Base-by-base conservation (phyloP, 30 jellyfish, hydroid and myxozoan species). In the Catostylus mosaicus region DNA sequence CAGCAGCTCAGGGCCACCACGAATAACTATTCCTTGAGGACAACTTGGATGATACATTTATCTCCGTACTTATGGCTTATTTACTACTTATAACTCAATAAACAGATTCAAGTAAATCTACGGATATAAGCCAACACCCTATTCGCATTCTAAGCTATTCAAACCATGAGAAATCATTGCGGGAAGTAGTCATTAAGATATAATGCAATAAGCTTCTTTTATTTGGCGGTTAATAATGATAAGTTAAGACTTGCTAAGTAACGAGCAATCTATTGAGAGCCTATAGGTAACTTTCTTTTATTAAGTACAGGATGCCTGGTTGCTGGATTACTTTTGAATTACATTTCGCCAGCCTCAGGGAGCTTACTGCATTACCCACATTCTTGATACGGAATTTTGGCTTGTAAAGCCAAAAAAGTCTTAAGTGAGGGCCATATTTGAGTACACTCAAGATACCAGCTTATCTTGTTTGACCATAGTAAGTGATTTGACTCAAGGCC, bases 101-200 rank as follows among this genome's bases (percentile, higher is more conserved):
- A 43, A 9, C 54, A 43, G 8, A 43, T 43, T 43, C 14, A 43
- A 16, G 54, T 6, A 9, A 43, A 43, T 6, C 14, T 16, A 43
- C 16, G 29, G 67, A 52, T 52, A 16, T 6, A 52, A 0, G 67
- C 8, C 3, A 52, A 52, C 67, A 24, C 67, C 67, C 67, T 22
- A 52, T 24, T 11, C 8, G 9, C 19, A 19, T 24, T 11, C 23
- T 3, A n/a, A 52, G 8, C 19, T 6, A 4, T 52, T 19, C 67
- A 16, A 52, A 8, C 23, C 38, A 59, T 18, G 37, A 27, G 38
- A 59, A 22, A 18, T 59, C 71, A 5, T 18, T 12, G 19, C 1
- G 38, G 36, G 71, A 59, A 59, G 24, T 59, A 59, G 71, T 24
- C 71, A 59, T 59, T 5, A 16, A 19, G 38, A 59, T n/a, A 59